A percentile compares a stretch with the other conserved stretches of the same genome.
phyloP scores from a whole-genome alignment of 2,888 invertebrate genomes.

The Himalopsyche tibetana region DNA sequence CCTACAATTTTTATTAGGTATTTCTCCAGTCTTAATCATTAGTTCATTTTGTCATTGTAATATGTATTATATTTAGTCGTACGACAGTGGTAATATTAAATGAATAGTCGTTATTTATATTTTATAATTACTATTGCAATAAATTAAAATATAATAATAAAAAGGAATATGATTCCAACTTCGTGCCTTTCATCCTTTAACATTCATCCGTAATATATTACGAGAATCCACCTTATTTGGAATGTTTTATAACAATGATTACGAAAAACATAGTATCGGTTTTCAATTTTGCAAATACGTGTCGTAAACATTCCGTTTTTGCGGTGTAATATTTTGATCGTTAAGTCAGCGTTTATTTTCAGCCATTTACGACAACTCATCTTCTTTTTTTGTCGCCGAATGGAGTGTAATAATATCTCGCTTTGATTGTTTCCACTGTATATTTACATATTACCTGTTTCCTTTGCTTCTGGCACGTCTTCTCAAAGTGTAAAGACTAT shows the following conservation, averaged over 20 bases:
- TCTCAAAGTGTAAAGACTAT: neutral
- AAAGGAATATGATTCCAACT: too few species aligned
- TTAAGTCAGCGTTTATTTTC: conserved; percentile 17
- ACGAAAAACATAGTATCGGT: neutral
- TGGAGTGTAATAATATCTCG: neutral
- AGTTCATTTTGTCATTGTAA: too few species aligned
- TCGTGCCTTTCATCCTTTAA: neutral
- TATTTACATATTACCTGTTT: neutral
- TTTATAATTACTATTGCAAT: too few species aligned
- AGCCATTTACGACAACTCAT: neutral
- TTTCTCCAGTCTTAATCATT: too few species aligned
- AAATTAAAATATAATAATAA: too few species aligned
- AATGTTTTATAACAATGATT: neutral
- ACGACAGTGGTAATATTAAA: too few species aligned
- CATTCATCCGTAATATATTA: neutral
- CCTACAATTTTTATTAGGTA: too few species aligned
- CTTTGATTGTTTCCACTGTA: neutral
- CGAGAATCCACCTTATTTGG: neutral
- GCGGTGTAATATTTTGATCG: conserved; percentile 3
- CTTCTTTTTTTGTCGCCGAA: conserved; percentile 22
- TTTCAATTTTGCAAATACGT: neutral
- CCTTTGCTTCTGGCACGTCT: neutral
- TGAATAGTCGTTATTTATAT: too few species aligned
- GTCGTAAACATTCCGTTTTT: neutral
- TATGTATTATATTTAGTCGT: too few species aligned